phyloP scores from a whole-genome alignment of 2,797 vertebrate species.

The Cossypha caffra region DNA sequence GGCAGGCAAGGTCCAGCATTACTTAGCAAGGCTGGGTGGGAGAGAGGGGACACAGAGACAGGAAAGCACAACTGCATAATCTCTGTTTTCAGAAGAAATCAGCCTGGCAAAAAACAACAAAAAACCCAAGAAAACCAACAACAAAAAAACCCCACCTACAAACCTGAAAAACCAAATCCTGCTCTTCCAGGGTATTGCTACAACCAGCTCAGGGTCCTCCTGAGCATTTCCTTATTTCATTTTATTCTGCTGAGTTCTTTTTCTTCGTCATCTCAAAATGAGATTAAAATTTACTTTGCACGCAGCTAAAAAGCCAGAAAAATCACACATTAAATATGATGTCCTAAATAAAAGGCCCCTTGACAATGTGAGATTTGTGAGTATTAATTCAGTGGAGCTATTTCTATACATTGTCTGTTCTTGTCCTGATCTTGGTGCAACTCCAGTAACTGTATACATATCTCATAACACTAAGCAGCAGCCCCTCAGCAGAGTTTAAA shows the following conservation, averaged over 20 bases:
- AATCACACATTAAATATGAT: neutral
- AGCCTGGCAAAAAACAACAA: neutral
- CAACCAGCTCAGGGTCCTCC: neutral
- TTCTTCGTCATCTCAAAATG: neutral
- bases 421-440: neutral
- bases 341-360: neutral
- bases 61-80: neutral
- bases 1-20: neutral
- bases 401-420: neutral
- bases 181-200: neutral
- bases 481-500: conserved; percentile 18
- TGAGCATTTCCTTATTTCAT: neutral
- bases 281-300: neutral
- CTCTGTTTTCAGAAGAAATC: neutral
- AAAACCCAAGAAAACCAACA: neutral
- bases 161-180: neutral
- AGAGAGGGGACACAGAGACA: neutral
- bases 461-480: neutral
- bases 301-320: neutral
- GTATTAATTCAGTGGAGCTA: neutral
- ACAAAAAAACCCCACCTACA: accelerated
- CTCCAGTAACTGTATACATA: neutral
- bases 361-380: neutral
- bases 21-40: neutral
- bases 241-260: neutral